A percentile compares a stretch with the other conserved stretches of the same genome.
phyloP scores from a whole-genome alignment of 2,113 vertebrate species.

The Acanthisitta chloris region DNA sequence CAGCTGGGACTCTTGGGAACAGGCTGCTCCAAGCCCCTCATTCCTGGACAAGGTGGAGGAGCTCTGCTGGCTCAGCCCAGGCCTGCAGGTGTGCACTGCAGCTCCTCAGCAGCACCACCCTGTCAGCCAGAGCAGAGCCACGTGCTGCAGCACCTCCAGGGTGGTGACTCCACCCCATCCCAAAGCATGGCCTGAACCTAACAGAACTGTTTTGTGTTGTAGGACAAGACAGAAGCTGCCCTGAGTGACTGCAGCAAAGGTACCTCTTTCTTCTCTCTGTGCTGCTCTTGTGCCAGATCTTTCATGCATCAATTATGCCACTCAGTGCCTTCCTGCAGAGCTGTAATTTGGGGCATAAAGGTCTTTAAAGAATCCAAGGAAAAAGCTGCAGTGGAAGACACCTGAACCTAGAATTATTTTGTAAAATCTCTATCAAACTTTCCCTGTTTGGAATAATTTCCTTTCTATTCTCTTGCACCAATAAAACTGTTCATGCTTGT shows the following conservation, averaged over 20 bases:
- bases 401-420: not conserved
- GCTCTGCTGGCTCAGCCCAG: not conserved
- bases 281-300: not conserved
- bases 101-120: too few species aligned
- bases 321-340: not conserved
- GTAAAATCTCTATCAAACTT: not conserved
- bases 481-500: not conserved
- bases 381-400: not conserved
- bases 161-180: not conserved
- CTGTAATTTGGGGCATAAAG: not conserved
- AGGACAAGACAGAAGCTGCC: conserved; percentile 85
- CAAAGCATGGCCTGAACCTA: not conserved
- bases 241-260: conserved; percentile 88
- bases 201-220: not conserved
- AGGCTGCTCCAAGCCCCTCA: not conserved
- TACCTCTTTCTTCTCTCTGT: conserved; percentile 32
- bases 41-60: not conserved
- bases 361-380: not conserved
- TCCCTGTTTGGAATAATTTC: not conserved
- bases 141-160: too few species aligned
- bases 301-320: not conserved
- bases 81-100: conserved; percentile 22
- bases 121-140: too few species aligned
- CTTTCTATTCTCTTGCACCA: not conserved
- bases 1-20: not conserved